A percentile compares a stretch with the other conserved stretches of the same genome.
phyloP scores from a whole-genome alignment of 2,113 vertebrate genomes.

The Merops nubicus region DNA sequence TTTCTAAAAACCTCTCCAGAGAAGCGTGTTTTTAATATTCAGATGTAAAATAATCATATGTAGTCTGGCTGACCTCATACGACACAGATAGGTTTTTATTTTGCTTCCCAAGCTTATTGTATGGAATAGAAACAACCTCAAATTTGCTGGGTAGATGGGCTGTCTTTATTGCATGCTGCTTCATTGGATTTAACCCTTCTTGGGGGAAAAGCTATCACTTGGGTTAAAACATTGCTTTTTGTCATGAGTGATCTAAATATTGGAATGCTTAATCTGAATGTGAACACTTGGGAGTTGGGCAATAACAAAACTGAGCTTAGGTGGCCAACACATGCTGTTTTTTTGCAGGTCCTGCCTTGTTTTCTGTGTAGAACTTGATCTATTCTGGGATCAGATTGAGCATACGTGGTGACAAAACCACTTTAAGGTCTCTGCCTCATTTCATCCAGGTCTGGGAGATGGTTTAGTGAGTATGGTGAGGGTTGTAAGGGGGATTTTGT shows the following conservation, averaged over 20 bases:
- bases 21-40: not conserved
- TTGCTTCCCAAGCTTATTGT: not conserved
- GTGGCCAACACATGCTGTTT: accelerated
- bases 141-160: not conserved
- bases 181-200: not conserved
- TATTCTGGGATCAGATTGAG: not conserved
- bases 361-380: accelerated
- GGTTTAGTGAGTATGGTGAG: not conserved
- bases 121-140: not conserved
- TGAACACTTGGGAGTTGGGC: not conserved
- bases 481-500: not conserved
- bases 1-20: not conserved
- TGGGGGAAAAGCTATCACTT: not conserved
- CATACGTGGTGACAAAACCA: accelerated
- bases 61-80: not conserved
- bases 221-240: not conserved
- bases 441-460: not conserved
- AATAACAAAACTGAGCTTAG: not conserved
- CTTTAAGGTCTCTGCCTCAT: not conserved
- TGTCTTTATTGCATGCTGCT: not conserved
- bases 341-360: not conserved
- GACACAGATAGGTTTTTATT: not conserved
- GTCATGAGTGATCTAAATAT: not conserved
- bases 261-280: accelerated
- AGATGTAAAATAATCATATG: not conserved